These are phyloP conservation scores for Cryptomyrus ogoouensis DNA, from an alignment of 2,113 vertebrate species.

Conservation along the genomic window DNA sequence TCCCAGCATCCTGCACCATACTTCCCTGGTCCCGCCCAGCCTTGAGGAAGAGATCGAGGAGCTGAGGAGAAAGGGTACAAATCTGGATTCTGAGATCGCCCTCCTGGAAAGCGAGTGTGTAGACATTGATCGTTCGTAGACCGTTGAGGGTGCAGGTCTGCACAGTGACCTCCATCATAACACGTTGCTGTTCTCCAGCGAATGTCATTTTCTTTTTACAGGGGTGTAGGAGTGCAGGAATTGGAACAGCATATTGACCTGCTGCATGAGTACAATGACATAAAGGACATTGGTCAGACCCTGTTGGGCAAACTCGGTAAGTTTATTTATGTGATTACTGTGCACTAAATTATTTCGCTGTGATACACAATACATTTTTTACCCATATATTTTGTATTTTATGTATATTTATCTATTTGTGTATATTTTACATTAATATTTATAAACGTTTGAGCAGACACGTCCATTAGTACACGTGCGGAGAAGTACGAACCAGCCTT, in stretches of 20 bases:
- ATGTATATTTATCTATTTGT: not conserved
- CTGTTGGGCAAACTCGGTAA: constrained; percentile 86
- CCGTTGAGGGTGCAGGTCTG: constrained; percentile 19
- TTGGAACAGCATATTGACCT: constrained; percentile 78
- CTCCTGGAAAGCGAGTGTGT: constrained; percentile 61
- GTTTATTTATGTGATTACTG: constrained; percentile 25
- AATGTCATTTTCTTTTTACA: constrained; percentile 40
- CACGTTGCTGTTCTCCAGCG: not conserved
- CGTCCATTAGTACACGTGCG: too few relatives aligned
- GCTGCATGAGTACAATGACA: constrained; percentile 90
- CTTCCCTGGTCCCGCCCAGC: not conserved
- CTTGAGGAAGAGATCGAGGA: constrained; percentile 52
- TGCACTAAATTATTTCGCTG: not conserved
- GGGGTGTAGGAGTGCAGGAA: constrained; percentile 75
- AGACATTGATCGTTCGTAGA: constrained; percentile 20
- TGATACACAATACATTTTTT: not conserved
- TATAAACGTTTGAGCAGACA: not conserved
- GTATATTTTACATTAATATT: not conserved
- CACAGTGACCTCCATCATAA: not conserved
- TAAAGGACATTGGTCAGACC: constrained; percentile 87
- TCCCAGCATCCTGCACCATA: not conserved
- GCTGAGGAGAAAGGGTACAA: constrained; percentile 44
- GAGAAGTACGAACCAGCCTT: not conserved
- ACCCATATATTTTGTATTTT: not conserved
- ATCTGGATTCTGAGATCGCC: constrained; percentile 55